A percentile compares a stretch with the other conserved stretches of the same genome.
Evolutionary conservation across 2,797 vertebrate species (phyloP).

Genomic region (Lepilemur septentrionalis): DNA sequence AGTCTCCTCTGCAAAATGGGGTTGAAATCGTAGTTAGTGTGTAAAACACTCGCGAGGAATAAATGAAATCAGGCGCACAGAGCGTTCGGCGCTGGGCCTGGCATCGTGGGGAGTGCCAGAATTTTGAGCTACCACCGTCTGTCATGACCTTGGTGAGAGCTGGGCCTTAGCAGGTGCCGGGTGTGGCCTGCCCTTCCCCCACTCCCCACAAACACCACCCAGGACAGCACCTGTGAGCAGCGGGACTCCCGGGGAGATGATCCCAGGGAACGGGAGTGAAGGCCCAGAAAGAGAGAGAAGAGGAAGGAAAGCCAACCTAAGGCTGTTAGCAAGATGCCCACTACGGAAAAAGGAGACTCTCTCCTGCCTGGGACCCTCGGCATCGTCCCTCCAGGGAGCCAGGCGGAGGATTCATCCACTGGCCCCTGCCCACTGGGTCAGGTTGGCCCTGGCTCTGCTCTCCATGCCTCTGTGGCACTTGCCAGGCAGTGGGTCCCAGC

Average conservation of each 20-base stretch:
- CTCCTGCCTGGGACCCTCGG: background rate
- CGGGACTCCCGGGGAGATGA: rapidly evolving
- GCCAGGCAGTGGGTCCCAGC: background rate
- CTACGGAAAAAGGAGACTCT: background rate
- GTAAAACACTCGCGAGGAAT: rapidly evolving
- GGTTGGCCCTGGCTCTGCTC: rapidly evolving
- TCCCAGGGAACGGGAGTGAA: rapidly evolving
- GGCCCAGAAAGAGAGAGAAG: too few relatives aligned
- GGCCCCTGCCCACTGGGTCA: rapidly evolving
- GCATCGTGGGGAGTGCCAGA: rapidly evolving
- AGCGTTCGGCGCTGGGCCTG: rapidly evolving
- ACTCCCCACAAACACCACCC: background rate
- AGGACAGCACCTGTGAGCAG: background rate
- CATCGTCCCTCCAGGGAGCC: background rate
- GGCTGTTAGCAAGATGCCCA: rapidly evolving
- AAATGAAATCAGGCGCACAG: rapidly evolving
- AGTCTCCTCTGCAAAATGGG: background rate
- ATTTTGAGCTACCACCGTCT: rapidly evolving
- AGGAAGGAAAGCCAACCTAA: rapidly evolving
- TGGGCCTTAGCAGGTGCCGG: background rate
- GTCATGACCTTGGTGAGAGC: background rate
- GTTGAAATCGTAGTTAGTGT: rapidly evolving
- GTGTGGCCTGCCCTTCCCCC: background rate
- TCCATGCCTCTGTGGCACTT: background rate
- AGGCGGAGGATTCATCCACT: rapidly evolving